Base-by-base conservation (phyloP, 2,113 vertebrate genomes). In the Rhinogobius similis region DNA sequence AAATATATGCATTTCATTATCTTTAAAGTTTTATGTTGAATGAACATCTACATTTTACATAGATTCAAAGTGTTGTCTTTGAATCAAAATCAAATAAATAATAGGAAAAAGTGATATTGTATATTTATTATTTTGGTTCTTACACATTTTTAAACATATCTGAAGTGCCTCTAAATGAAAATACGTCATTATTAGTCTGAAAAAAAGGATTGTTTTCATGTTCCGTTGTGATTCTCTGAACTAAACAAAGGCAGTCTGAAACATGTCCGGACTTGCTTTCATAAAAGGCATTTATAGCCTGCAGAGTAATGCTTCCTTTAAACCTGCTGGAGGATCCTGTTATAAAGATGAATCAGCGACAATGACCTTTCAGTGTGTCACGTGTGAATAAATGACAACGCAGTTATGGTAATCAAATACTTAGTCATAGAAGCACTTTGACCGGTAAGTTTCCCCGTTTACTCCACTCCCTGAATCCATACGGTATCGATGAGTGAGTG, bases 351-450 rank as follows among this genome's bases (percentile, higher is more conserved):
- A 55, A 13, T 55, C 52, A 36, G 32, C 32, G 5, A 7, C 39
- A 0, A 50, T 2, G 46, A 50, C 46, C 46, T 50, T 50, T 50
- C 8, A 21, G 10, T 50, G 46, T 10, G 46, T 55, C 23, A 55
- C 52, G 52, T 55, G 21, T 0, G 7, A 14, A 7, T 20, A 27
- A 9, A 78, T 77, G 71, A 81, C 69, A 77, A 16, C 64, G 24
- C 63, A 39, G 27, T 69, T 64, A 65, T 24, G 38, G 65, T 75
- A 64, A 73, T 58, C 52, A 71, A 76, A 32, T 36, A 10, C 8
- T 89, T 79, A 86, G 62, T 90, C 83, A 87, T n/a, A 18, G 16
- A 64, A n/a, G 70, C 39, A 81, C 83, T 84, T 83, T 85, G 78
- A 68, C 62, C 78, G 1, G 21, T 16, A 44, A 62, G 69, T 65